Evolutionary conservation across 2,797 vertebrate genomes (phyloP), one percentile per base, ranked within the genome.

Genomic region (Typhlichthys eigenmanni): DNA sequence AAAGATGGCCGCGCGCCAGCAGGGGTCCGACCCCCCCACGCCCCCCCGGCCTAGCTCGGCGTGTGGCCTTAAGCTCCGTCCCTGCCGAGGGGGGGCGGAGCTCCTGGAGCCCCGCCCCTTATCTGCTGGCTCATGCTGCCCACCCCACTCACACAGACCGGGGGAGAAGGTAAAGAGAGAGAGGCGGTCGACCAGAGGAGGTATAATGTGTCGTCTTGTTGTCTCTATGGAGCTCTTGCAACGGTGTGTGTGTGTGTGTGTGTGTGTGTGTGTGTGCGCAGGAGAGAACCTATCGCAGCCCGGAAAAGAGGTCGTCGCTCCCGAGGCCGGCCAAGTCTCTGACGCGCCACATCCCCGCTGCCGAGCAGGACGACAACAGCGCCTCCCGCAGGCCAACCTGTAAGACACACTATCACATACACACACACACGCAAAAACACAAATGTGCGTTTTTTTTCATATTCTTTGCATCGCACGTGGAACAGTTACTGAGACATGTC

Each of bases 311-410:
- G 64, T 97, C 95, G 2, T 95, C 95, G 61, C 91, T 97, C 34
- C 96, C 96, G 0, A 93, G 95, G 89, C 96, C 96, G 8, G 96
- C 95, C 62, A 96, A 95, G 5, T 96, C 96, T 64, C 92, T 96
- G 73, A 95, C 95, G 14, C 95, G 96, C 71, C 91, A 95, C 76
- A 94, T 94, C 13, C 94, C 94, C 66, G 92, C 94, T 54, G 84
- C 92, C 54, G 95, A 96, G 68, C 92, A 95, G 62, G 95, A 97
- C 2, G 95, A 96, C 75, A 92, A 89, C 74, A 93, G 93, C 59
- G 88, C 94, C 76, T 92, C 89, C 52, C 87, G 91, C 78, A 91
- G 95, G 83, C 95, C 95, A 13, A 95, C 95, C 46, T 92, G 96
- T 97, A 93, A 75, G 95, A 90, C 47, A 48, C 57, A 48, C 45